These are phyloP conservation scores for Willowsia nigromaculata DNA, from an alignment of 2,888 invertebrate genomes.

Conservation along the genomic window DNA sequence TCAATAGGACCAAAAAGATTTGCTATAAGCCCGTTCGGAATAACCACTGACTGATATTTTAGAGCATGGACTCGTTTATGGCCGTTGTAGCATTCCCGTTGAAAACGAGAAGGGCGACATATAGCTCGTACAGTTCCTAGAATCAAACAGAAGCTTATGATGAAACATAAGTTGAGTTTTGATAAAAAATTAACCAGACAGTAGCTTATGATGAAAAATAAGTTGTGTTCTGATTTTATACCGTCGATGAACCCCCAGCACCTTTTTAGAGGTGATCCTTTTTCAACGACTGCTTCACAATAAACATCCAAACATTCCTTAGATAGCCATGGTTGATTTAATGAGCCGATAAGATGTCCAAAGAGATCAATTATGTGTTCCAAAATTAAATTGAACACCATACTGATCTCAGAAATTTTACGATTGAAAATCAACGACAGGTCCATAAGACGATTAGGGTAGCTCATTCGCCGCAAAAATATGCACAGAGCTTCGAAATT, in stretches of 20 bases:
- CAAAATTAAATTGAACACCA: not conserved
- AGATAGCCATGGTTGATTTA: not conserved
- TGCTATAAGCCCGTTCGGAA: slow-evolving; percentile 31
- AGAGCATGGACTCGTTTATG: slow-evolving; percentile 41
- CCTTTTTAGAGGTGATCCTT: not conserved
- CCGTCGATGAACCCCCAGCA: slow-evolving; percentile 51
- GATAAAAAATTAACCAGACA: not conserved
- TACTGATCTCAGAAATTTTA: not conserved
- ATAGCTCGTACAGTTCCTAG: slow-evolving; percentile 8
- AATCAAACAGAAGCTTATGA: not conserved
- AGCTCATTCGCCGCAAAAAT: not conserved
- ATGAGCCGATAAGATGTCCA: not conserved
- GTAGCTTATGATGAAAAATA: not conserved
- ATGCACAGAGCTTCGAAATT: slow-evolving; percentile 4
- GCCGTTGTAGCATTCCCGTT: slow-evolving; percentile 18
- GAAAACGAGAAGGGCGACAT: not conserved
- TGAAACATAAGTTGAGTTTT: not conserved
- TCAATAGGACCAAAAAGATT: slow-evolving; percentile 32
- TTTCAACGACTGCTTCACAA: not conserved
- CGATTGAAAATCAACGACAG: not conserved
- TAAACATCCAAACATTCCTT: not conserved
- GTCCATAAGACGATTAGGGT: not conserved
- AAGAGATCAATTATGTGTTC: not conserved
- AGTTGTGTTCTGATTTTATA: not conserved
- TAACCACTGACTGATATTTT: slow-evolving; percentile 35